A percentile compares a stretch with the other conserved stretches of the same genome.
These are phyloP conservation scores for Apamea epomidion DNA, from an alignment of 2,888 invertebrate species.

Conservation along the genomic window DNA sequence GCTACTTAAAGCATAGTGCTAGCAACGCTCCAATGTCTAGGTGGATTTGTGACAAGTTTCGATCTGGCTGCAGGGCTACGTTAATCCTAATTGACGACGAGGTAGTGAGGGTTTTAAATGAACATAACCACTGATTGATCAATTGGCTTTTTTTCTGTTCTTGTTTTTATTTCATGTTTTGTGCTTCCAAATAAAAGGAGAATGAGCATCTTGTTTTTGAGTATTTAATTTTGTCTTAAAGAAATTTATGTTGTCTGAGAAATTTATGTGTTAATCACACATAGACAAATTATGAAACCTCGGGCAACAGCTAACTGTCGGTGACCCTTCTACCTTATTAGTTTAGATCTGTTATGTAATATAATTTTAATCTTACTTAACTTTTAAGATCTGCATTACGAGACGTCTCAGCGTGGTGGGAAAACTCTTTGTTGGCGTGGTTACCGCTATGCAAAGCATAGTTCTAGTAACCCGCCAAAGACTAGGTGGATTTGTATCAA, in stretches of 20 bases:
- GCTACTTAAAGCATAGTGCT: slow-evolving; percentile 27
- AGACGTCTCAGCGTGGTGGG: slow-evolving; percentile 16
- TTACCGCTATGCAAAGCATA: slow-evolving; percentile 34
- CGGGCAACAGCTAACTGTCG: not conserved
- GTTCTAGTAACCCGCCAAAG: slow-evolving; percentile 25
- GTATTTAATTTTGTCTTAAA: not conserved
- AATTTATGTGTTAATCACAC: not conserved
- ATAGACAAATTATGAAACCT: not conserved
- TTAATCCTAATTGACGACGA: slow-evolving; percentile 11
- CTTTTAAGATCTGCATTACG: slow-evolving; percentile 26
- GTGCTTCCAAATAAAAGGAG: not conserved
- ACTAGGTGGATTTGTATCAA: slow-evolving; percentile 67
- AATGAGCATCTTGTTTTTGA: not conserved
- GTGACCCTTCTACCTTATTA: not conserved
- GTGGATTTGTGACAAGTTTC: slow-evolving; percentile 16
- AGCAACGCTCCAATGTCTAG: slow-evolving; percentile 23
- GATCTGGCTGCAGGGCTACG: slow-evolving; percentile 23
- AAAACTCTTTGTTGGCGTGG: slow-evolving; percentile 36
- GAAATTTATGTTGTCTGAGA: not conserved
- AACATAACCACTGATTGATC: slow-evolving; percentile 13
- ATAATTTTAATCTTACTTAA: not conserved
- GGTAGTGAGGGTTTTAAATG: slow-evolving; percentile 22
- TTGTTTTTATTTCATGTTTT: not conserved
- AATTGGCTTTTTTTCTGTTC: too few species aligned
- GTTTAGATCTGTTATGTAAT: not conserved